Evolutionary conservation across 2,888 invertebrate genomes (phyloP), one percentile per base, ranked within the genome.

Genomic region (Leptogaster cylindrica): DNA sequence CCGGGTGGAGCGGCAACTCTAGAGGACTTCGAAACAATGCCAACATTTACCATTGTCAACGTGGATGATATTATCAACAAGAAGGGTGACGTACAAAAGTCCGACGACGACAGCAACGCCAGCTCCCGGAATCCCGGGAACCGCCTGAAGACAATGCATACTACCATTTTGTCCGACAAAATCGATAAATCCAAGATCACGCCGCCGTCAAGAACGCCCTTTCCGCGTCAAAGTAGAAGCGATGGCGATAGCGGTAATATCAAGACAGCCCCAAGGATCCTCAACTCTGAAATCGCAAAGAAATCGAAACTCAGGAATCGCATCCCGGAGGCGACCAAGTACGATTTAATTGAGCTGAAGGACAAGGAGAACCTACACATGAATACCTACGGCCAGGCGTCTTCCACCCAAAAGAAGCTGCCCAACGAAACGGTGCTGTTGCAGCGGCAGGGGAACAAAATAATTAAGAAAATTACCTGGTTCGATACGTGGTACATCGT

Each of bases 401-500:
- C 27, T 3, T 27, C 50, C 25, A n/a, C 33, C 2, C 2, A 39
- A 2, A 61, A 72, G 4, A 75, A 76, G 58, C 52, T 73, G 23
- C 76, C 79, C 16, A 74, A 76, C 1, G 79, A 79, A 72, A 79
- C 78, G 68, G 77, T 79, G 14, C 75, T 77, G 0, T 75, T 78
- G 3, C 76, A 77, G 12, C 74, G 77, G 8, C 79, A 79, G 64
- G 79, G 79, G 7, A 80, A 79, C 14, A 77, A 78, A 55, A 71
- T 80, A 2, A 76, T 81, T 2, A 79, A 79, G 67, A 81, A 81
- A 72, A 78, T 81, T 3, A 81, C 81, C n/a, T 79, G 80, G 72
- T 81, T 79, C 61, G 81, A 81, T 68, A 81, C 79, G 10, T 81
- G 81, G 81, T 79, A 80, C 67, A 80, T 81, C 14, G 79, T 81